Base-by-base conservation (phyloP, 2,113 vertebrate species). In the Rissa tridactyla region DNA sequence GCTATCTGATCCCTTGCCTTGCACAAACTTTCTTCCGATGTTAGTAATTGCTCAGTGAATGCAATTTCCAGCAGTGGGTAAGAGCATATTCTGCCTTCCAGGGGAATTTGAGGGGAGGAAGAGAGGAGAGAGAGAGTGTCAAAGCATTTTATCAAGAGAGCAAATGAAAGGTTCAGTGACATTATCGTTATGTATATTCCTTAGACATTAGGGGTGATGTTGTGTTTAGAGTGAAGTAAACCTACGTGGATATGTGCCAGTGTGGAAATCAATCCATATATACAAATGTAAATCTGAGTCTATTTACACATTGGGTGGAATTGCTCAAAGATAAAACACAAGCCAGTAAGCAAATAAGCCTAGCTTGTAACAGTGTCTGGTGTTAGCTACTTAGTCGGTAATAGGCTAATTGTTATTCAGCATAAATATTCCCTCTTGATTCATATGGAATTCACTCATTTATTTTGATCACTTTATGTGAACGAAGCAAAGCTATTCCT, bases 81-180 rank as follows among this genome's bases (percentile, higher is more conserved):
- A 52, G 62, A 93, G 66, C 66, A 88, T 68, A 76, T 80, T 62
- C 20, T 96, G 73, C 73, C 86, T 93, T 97, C 77, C 94, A 80
- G 29, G 4, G 87, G 70, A 73, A 89, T 93, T 95, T 94, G 81
- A 93, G 42, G 57, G 44, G n/a, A 82, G 54, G 22, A 82, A 64
- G 70, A 64, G 14, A 70, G 44, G 51, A 82, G 66, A 89, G 47
- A 88, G 44, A 94, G 40, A 65, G 54, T 65, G 83, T 86, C 80
- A 91, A 87, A 94, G 72, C 51, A 85, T 96, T 96, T 96, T 86
- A 95, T 86, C 93, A 88, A 90, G 95, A 96, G 87, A 88, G 88
- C 75, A 96, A 96, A 94, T 88, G 93, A 97, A 97, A 97, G 88
- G 49, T 81, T 82, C 79, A 73, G 83, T 82, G 82, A 87, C 87